Evolutionary conservation across 2,888 invertebrate species (phyloP).

Genomic region (Sturmia bella): DNA sequence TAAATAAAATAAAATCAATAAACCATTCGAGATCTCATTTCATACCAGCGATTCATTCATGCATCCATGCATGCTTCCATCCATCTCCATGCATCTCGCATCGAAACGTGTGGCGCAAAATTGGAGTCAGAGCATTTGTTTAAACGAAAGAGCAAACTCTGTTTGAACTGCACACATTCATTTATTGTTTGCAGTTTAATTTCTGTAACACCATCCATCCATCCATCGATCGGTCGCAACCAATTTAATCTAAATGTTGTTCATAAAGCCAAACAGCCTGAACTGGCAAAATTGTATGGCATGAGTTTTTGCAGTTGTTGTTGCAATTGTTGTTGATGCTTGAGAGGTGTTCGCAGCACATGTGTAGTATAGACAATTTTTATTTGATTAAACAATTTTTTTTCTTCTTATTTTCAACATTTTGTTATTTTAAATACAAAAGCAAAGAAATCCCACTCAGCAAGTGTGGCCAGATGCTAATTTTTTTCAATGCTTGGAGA

Average conservation of each 20-base stretch:
- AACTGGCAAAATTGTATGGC: constrained; percentile 25
- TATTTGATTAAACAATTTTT: no score
- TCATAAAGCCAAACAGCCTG: neutral
- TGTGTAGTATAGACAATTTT: constrained; percentile 34
- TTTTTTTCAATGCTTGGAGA: no score
- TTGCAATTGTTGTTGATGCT: constrained; percentile 21
- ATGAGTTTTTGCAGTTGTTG: constrained; percentile 18
- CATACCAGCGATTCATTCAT: constrained; percentile 59
- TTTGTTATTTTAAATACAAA: no score
- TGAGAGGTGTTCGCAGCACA: constrained; percentile 30
- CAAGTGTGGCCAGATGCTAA: no score
- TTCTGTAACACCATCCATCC: constrained; percentile 49
- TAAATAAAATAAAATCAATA: constrained; percentile 49
- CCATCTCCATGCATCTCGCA: constrained; percentile 20
- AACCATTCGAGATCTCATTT: constrained; percentile 47
- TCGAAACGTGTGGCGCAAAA: constrained; percentile 36
- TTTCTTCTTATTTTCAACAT: no score
- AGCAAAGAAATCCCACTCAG: no score
- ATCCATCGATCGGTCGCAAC: constrained; percentile 26
- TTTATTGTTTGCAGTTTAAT: constrained; percentile 53
- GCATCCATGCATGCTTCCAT: constrained; percentile 50
- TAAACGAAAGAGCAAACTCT: neutral
- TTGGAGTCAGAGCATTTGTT: neutral
- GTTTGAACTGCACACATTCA: neutral
- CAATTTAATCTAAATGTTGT: constrained; percentile 7